Percentiles rank a stretch among this genome's conserved stretches.
phyloP scores from a whole-genome alignment of 2,113 vertebrate species.

The Ageneiosus marmoratus region DNA sequence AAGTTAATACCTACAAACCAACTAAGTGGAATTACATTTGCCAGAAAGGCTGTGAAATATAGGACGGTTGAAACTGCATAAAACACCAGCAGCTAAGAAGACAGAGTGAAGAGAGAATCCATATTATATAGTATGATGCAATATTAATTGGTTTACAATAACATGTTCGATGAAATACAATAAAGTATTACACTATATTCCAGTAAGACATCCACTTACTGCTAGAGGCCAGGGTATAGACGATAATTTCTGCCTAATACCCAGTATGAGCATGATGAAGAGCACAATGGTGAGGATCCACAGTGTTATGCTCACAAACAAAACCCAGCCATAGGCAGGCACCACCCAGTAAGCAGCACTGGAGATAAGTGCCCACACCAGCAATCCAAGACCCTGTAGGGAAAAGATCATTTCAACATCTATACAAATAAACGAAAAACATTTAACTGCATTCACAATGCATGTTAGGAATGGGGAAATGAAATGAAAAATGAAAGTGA shows the following conservation, averaged over 20 bases:
- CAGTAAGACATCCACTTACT: slow-evolving; percentile 68
- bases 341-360: slow-evolving; percentile 54
- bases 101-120: neutral
- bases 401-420: neutral
- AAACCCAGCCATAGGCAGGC: slow-evolving; percentile 82
- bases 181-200: neutral
- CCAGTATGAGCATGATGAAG: slow-evolving; percentile 76
- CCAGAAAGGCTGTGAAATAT: slow-evolving; percentile 82
- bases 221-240: slow-evolving; percentile 81
- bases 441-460: neutral
- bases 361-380: slow-evolving; percentile 87
- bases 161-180: neutral
- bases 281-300: slow-evolving; percentile 86
- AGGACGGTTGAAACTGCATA: slow-evolving; percentile 71
- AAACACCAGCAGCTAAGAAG: slow-evolving; percentile 80
- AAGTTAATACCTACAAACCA: neutral
- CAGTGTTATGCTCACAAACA: slow-evolving; percentile 88
- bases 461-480: neutral
- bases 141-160: neutral
- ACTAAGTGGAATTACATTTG: slow-evolving; percentile 67
- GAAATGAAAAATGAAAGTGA: neutral
- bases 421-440: neutral
- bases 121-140: neutral
- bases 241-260: slow-evolving; percentile 66
- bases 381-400: slow-evolving; percentile 78